Evolutionary conservation across 2,113 vertebrate species (phyloP), one percentile per base, ranked within the genome.

Genomic region (cattle (Bos taurus)): DNA sequence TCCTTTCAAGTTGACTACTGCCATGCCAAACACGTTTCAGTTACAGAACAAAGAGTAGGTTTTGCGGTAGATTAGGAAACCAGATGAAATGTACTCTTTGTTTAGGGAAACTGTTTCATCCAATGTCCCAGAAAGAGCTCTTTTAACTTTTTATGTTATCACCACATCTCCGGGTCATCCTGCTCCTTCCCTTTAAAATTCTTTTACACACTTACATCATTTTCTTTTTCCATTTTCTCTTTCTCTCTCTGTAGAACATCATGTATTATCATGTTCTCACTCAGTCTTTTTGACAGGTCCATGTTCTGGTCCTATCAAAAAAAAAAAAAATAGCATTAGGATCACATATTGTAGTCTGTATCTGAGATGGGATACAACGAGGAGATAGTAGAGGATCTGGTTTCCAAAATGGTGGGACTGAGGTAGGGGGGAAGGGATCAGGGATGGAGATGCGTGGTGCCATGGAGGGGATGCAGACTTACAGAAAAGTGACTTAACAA

Each of bases 141-240:
- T 30, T 82, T 94, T 36, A 77, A 57, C 36, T 71, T 87, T 64
- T 74, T 15, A 54, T 25, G 54, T 74, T 57, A 43, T 43, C 57
- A 36, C 7, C 33, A 7, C 3, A 77, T 25, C 36, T 91, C 40
- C 11, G 54, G 77, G n/a, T 77, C 43, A 84, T 67, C 2, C 11
- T 57, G 52, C 21, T 71, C 80, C 46, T 26, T 52, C 60, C 83
- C 60, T 50, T 48, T 67, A 80, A 46, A 81, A 59, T 0, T 86
- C 84, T 64, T 92, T 25, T 56, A 93, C 25, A 71, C 17, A 95
- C 98, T 98, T 81, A 99, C 98, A 91, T 64, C 88, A 33, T 98
- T 98, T 94, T 98, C 89, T 50, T 40, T 48, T 59, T 98, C 96
- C 17, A 97, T 2, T 19, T 52, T 78, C 2, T 90, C 40, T 26